These are phyloP conservation scores for Priocnemis perturbator DNA, from an alignment of 2,888 invertebrate genomes.

Conservation along the genomic window DNA sequence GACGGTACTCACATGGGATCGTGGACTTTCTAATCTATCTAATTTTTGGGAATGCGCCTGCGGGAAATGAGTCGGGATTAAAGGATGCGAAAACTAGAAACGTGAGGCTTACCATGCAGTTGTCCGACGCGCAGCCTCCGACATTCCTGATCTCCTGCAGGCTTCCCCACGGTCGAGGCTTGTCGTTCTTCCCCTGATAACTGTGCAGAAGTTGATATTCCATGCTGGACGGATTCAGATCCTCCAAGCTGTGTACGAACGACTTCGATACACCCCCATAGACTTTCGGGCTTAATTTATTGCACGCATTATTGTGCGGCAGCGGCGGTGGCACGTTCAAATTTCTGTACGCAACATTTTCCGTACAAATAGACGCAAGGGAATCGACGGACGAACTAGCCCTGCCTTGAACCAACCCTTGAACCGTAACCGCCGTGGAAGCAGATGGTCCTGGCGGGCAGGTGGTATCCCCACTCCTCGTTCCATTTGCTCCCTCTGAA, in stretches of 20 bases:
- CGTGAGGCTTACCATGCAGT: conserved; percentile 62
- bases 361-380: conserved; percentile 57
- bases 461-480: conserved; percentile 65
- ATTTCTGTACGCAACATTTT: conserved; percentile 39
- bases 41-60: too few species aligned
- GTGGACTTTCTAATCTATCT: too few species aligned
- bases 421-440: conserved; percentile 46
- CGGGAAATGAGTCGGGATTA: too few species aligned
- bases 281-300: conserved; percentile 82
- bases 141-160: conserved; percentile 80
- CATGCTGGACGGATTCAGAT: conserved; percentile 66
- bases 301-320: conserved; percentile 55
- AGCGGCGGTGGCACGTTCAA: conserved; percentile 32
- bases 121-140: conserved; percentile 58
- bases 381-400: conserved; percentile 61
- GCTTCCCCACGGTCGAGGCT: conserved; percentile 78
- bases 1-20: too few species aligned
- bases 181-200: conserved; percentile 58
- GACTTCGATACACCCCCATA: conserved; percentile 74
- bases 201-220: conserved; percentile 60
- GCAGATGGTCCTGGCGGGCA: conserved; percentile 66
- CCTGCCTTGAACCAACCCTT: conserved; percentile 41
- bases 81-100: not conserved
- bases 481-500: conserved; percentile 49
- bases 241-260: conserved; percentile 73